Evolutionary conservation across 2,797 vertebrate genomes (phyloP).

Genomic region (Tinamus major): DNA sequence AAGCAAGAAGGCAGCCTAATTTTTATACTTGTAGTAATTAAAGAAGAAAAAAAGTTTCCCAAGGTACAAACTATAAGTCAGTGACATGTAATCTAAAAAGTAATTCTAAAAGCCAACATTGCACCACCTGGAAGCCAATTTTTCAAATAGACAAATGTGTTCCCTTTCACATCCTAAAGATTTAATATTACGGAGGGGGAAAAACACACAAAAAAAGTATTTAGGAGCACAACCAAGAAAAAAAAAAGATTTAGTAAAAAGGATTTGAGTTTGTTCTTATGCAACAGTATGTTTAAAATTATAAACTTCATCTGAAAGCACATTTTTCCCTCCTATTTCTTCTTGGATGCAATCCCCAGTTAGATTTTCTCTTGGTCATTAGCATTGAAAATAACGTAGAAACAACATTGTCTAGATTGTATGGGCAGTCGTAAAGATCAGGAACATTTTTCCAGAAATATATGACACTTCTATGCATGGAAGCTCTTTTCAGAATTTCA

Average conservation of each 20-base stretch:
- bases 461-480: background rate
- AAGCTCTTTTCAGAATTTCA: background rate
- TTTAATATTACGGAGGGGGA: background rate
- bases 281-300: background rate
- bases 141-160: background rate
- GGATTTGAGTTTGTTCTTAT: background rate
- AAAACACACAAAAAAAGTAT: too few species aligned
- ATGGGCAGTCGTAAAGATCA: background rate
- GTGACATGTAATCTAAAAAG: background rate
- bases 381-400: background rate
- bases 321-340: background rate
- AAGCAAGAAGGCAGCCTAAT: background rate
- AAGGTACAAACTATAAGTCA: background rate
- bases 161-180: background rate
- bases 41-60: background rate
- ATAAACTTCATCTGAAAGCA: background rate
- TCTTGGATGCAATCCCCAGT: rapidly evolving
- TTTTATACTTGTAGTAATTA: background rate
- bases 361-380: background rate
- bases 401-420: background rate
- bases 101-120: background rate
- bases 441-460: background rate
- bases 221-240: background rate
- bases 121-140: background rate
- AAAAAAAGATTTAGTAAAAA: background rate